Percentiles rank a stretch among this genome's conserved stretches.
phyloP scores from a whole-genome alignment of 2,888 invertebrate genomes.

The Watsonalla cultraria region DNA sequence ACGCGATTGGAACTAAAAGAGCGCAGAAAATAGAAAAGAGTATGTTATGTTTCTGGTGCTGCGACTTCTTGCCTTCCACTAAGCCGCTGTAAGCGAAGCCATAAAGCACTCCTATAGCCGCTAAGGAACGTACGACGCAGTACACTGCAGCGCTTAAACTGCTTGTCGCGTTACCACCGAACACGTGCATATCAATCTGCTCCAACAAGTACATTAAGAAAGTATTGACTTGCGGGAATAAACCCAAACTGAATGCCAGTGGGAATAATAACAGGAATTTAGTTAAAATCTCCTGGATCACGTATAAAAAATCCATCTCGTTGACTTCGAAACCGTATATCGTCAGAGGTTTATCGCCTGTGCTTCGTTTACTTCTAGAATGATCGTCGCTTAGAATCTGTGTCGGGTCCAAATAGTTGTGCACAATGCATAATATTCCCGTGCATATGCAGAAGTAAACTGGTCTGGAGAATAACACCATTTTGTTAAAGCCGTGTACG shows the following conservation, averaged over 20 bases:
- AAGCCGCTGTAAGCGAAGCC: conserved; percentile 93
- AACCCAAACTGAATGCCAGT: conserved; percentile 94
- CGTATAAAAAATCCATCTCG: conserved; percentile 79
- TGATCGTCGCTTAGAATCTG: conserved; percentile 33
- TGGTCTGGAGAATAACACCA: conserved; percentile 95
- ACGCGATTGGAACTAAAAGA: conserved; percentile 90
- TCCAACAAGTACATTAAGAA: conserved; percentile 97
- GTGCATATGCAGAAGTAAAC: conserved; percentile 94
- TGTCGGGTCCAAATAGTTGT: conserved; percentile 55
- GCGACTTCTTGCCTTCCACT: conserved; percentile 89
- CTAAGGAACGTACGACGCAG: conserved; percentile 87
- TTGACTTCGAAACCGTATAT: conserved; percentile 70
- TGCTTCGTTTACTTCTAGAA: conserved; percentile 46
- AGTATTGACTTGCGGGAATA: conserved; percentile 98
- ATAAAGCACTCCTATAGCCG: conserved; percentile 89
- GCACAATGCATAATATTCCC: conserved; percentile 68
- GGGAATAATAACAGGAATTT: conserved; percentile 94
- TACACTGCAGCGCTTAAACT: conserved; percentile 91
- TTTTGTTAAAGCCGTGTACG: conserved; percentile 97
- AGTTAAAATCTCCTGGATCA: conserved; percentile 86
- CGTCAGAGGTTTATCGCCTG: conserved; percentile 51
- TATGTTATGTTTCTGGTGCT: conserved; percentile 84
- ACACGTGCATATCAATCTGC: conserved; percentile 94
- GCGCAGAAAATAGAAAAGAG: conserved; percentile 97
- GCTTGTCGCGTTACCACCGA: conserved; percentile 93